phyloP scores from a whole-genome alignment of 2,888 invertebrate species.

The Polyploca ridens region DNA sequence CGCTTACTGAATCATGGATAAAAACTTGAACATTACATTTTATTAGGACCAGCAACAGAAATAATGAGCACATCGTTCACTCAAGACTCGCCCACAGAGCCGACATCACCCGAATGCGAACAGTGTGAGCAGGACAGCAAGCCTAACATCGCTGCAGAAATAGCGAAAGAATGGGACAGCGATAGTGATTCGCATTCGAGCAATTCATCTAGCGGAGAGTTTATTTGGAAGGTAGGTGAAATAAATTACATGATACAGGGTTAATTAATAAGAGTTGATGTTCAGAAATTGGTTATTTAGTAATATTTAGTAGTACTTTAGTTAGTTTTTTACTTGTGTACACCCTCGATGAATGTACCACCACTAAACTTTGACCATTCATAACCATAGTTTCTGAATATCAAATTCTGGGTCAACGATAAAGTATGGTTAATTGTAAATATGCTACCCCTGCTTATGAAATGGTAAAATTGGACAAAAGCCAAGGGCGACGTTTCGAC shows the following conservation, averaged over 20 bases:
- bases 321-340: not conserved
- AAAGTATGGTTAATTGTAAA: not conserved
- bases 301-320: too few species aligned
- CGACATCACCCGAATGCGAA: conserved; percentile 63
- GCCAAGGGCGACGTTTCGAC: not conserved
- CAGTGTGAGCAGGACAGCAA: conserved; percentile 65
- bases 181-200: conserved; percentile 86
- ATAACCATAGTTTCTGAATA: not conserved
- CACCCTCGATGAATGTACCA: too few species aligned
- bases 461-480: not conserved
- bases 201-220: conserved; percentile 90
- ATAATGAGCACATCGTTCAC: conserved; percentile 79
- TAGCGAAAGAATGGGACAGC: conserved; percentile 88
- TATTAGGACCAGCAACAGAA: conserved; percentile 71
- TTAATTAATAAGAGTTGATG: conserved; percentile 8
- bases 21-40: not conserved
- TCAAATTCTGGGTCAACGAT: not conserved
- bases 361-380: not conserved
- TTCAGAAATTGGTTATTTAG: not conserved
- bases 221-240: conserved; percentile 89
- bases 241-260: not conserved
- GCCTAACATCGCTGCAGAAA: conserved; percentile 66
- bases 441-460: not conserved
- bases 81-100: conserved; percentile 78
- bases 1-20: not conserved